Percentiles rank a stretch among this genome's conserved stretches.
Conservation (phyloP, 2,113 vertebrate genomes). For the Anhinga anhinga region DNA sequence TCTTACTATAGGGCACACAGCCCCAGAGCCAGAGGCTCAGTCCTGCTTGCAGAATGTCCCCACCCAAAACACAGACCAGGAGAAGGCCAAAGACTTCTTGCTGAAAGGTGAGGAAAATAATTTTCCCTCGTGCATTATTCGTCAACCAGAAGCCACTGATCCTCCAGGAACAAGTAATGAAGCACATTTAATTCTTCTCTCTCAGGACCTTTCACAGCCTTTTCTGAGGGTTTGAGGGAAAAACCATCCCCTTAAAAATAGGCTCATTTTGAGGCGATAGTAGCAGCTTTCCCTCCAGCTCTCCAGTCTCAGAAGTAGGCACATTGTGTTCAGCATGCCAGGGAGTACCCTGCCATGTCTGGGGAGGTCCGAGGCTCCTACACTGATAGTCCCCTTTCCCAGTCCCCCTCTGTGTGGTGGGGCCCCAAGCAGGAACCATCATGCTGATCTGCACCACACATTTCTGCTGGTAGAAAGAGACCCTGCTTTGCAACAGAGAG, state of each 20-base stretch:
- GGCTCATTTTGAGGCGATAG: background rate
- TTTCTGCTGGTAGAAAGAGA: background rate
- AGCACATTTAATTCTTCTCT: slow-evolving; percentile 44
- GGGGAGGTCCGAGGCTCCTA: background rate
- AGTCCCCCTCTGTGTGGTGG: fast-evolving
- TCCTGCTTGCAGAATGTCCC: background rate
- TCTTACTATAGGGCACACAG: background rate
- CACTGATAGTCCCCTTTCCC: background rate
- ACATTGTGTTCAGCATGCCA: background rate
- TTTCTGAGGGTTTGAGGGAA: background rate
- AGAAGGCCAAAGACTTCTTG: background rate
- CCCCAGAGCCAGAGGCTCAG: slow-evolving; percentile 4
- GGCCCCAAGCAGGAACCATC: background rate
- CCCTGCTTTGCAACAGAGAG: background rate
- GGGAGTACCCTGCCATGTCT: background rate
- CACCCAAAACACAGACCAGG: background rate
- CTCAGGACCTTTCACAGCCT: background rate
- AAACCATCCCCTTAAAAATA: background rate
- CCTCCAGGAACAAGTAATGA: slow-evolving; percentile 51
- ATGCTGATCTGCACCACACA: background rate
- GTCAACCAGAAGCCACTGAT: background rate
- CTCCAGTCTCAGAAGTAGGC: background rate
- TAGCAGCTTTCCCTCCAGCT: background rate
- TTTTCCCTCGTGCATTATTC: slow-evolving; percentile 22
- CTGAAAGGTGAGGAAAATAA: slow-evolving; percentile 67